These are phyloP conservation scores for Scopus umbretta DNA, from an alignment of 2,113 vertebrate species.

Conservation along the genomic window DNA sequence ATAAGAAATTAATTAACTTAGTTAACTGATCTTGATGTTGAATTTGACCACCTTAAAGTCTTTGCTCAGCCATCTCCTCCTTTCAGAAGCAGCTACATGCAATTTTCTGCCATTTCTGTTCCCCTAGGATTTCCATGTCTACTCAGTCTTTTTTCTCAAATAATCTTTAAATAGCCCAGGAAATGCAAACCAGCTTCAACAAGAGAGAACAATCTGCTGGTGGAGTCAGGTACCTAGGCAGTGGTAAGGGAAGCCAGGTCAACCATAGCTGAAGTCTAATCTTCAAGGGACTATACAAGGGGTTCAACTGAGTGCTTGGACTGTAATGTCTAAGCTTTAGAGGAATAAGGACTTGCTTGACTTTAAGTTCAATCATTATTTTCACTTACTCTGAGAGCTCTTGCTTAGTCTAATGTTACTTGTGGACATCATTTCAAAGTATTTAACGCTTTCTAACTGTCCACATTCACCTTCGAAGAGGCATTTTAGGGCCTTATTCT, in stretches of 20 bases:
- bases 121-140: background rate
- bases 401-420: background rate
- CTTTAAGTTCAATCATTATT: background rate
- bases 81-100: background rate
- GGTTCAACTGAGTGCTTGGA: background rate
- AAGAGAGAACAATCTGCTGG: background rate
- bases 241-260: background rate
- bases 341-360: background rate
- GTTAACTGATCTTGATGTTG: background rate
- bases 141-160: background rate
- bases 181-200: fast-evolving
- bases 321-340: background rate
- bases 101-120: background rate
- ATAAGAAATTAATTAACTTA: background rate
- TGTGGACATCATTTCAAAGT: background rate
- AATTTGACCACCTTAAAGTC: background rate
- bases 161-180: background rate
- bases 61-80: background rate
- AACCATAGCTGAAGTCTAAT: background rate
- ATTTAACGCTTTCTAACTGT: background rate
- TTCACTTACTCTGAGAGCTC: background rate
- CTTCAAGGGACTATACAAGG: background rate
- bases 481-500: background rate
- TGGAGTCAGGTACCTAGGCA: background rate
- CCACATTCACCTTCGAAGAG: background rate